Evolutionary conservation across 1,140 invertebrate species (phyloP), one percentile per base, ranked within the genome.

Genomic region (Zaprionus tsacasi): DNA sequence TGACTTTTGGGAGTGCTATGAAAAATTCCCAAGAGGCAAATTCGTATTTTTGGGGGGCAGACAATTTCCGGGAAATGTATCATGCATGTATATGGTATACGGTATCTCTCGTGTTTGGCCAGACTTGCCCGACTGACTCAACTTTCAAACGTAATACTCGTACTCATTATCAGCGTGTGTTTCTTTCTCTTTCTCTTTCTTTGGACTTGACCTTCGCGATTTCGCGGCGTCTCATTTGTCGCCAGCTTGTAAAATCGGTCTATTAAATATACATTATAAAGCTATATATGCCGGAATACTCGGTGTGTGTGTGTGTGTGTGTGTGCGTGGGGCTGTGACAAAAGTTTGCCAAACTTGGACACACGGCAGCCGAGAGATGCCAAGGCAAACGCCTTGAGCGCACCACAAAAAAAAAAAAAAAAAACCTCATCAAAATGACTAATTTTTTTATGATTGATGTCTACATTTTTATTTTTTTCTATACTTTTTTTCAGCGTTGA

Each of bases 231-330:
- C 83, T 83, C 80, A 87, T 87, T 88, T 87, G 83, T 83, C 82
- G 83, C 69, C 79, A 50, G 85, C 80, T 88, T 87, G 82, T 88
- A 70, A 87, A 87, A 86, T 82, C 82, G 73, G 85, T 72, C 83
- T 88, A 87, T 87, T 87, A 87, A 87, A 87, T 83, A 87, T 56
- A 88, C 83, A 87, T 87, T 87, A 87, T 88, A 78, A 78, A 70
- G 54, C 59, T 52, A 71, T 76, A 66, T 35, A 66, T 55, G 36
- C 56, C 7, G 11, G 17, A 40, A 38, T 63, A 59, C 25, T 45
- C 54, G 15, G 38, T 25, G 21, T 21, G 21, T 21, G 21, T 21
- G 21, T 55, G 10, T 43, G 21, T 30, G 27, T 3, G 27, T 4
- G 6, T 4, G 25, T 1, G 73, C 83, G 85, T n/a, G 59, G 83